phyloP scores from a whole-genome alignment of 2,888 invertebrate genomes.

The Drosophila tripunctata region DNA sequence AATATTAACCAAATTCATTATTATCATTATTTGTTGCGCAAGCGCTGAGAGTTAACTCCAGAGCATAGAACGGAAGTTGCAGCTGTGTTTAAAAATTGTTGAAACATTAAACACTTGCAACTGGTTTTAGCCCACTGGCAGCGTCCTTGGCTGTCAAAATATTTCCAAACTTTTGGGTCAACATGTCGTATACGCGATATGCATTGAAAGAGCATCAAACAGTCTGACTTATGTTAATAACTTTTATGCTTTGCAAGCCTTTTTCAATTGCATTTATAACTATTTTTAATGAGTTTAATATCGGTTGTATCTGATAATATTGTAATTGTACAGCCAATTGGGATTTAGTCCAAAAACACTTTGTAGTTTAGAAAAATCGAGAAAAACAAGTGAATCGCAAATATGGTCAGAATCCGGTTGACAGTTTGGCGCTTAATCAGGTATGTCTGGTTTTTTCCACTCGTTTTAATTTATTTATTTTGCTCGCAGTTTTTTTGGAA shows the following conservation, averaged over 20 bases:
- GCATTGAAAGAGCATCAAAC: not conserved
- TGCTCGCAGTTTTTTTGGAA: constrained; percentile 1
- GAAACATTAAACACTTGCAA: constrained; percentile 20
- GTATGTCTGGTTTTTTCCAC: constrained; percentile 52
- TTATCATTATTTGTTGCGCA: constrained; percentile 47
- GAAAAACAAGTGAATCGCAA: constrained; percentile 38
- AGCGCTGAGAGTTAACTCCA: constrained; percentile 25
- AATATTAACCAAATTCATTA: not conserved
- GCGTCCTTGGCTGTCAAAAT: constrained; percentile 62
- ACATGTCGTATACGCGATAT: constrained; percentile 28
- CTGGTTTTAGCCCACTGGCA: constrained; percentile 49
- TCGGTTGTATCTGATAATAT: constrained; percentile 1
- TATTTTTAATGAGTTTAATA: too few relatives aligned
- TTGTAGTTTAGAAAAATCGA: constrained; percentile 28
- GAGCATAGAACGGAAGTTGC: constrained; percentile 61
- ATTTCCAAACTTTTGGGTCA: constrained; percentile 41
- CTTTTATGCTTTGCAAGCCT: too few relatives aligned
- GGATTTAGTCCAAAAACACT: not conserved
- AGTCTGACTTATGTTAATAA: too few relatives aligned
- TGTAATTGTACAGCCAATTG: not conserved
- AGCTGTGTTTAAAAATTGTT: constrained; percentile 31
- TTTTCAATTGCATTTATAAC: too few relatives aligned
- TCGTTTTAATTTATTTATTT: constrained; percentile 6
- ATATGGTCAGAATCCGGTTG: constrained; percentile 65
- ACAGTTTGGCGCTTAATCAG: constrained; percentile 53